Evolutionary conservation across 2,888 invertebrate genomes (phyloP), one percentile per base, ranked within the genome.

Genomic region (Sacculina carcini): DNA sequence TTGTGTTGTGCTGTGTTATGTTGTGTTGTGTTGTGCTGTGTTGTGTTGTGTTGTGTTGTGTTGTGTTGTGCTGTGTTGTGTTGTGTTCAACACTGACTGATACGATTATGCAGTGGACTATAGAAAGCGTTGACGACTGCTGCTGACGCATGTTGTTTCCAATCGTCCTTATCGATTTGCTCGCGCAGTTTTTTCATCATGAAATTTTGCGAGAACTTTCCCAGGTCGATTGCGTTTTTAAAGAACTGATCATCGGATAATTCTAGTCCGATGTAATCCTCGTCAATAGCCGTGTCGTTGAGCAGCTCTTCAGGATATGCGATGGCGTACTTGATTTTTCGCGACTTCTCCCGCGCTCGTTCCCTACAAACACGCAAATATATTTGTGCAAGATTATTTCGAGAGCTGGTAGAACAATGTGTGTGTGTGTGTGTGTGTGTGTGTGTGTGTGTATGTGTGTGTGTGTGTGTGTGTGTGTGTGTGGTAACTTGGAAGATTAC

Each of bases 291-390:
- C 3, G 71, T 68, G 59, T 86, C 73, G 60, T 87, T 78, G 48
- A 89, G 68, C 62, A 90, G 74, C 64, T 87, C 89, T 59, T 79
- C 79, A 1, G 90, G 90, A 65, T 90, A 90, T 0, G 86, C 90
- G 61, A 92, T 89, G 64, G 89, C 84, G 1, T 83, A 77, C 2
- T 77, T 72, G 80, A 92, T 89, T 0, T 78, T 72, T 52, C 75
- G 74, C 0, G 84, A 78, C 63, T 87, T 87, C 54, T 78, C 75
- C 54, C 83, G 64, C 1, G 85, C 86, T 52, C 76, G 75, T 56
- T 69, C 65, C 47, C 77, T 59, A 39, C n/a, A n/a, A n/a, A n/a
- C n/a, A n/a, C n/a, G n/a, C n/a, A n/a, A n/a, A n/a, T n/a, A n/a
- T n/a, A n/a, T n/a, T n/a, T 23, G 38, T 29, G 12, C 12, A 31